Base-by-base conservation (phyloP, 2,113 vertebrate species). In the Phoenicopterus ruber region DNA sequence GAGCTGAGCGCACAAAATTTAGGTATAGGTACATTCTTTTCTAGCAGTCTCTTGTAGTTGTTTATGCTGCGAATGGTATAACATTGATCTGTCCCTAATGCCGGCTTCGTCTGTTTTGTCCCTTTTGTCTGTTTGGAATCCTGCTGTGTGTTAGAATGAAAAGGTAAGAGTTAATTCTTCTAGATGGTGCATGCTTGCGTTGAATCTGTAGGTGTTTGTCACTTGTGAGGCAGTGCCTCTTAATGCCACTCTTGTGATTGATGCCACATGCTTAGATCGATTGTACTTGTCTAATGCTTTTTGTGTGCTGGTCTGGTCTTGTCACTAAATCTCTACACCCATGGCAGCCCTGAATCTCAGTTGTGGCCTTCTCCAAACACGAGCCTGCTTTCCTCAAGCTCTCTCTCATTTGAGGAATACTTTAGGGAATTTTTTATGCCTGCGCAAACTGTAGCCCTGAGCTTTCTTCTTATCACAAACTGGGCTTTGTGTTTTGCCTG, bases 111-210 rank as follows among this genome's bases (percentile, higher is more conserved):
- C 99, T 99, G 99, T 99, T 99, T 99, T 99, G 97, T 98, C 98
- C 99, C 98, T 99, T 98, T 99, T 99, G 98, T 99, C 99, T 99
- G 97, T 99, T 99, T 98, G 99, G 99, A 99, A 99, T 98, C 99
- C 99, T 99, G 99, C 99, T 99, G 99, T 99, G 98, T 99, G 98
- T 99, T 99, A 99, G 99, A 99, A 99, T 99, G 99, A 99, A 98
- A 99, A 99, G 99, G 99, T 99, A 99, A 99, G 99, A 98, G 96
- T 98, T 97, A 96, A 98, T 98, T 98, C 98, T 99, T 99, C 97
- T 98, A 98, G 98, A 98, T 98, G 98, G 98, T 99, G 99, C 99
- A 99, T 99, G 99, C 98, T 98, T 93, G 81, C 90, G 21, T 96
- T 97, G 85, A 97, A 93, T 97, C 78, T 95, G 97, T 98, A 97